Conservation (phyloP, 1,140 invertebrate genomes). For the Aphelenchoides fujianensis region DNA sequence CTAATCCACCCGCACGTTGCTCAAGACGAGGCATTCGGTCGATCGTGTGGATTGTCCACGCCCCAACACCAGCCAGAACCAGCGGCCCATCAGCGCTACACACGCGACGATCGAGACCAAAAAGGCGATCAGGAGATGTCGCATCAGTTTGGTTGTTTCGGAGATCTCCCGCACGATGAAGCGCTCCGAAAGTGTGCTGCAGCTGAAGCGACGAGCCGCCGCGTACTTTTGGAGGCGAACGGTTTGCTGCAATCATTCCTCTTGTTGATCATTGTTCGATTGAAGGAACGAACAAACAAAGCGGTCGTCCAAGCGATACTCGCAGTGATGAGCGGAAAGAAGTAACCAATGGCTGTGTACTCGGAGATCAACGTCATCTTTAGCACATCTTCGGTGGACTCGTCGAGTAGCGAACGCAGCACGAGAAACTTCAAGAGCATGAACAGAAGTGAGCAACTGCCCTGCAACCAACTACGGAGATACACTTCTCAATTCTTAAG, state of each 20-base stretch:
- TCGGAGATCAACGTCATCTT: background rate
- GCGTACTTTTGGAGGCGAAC: background rate
- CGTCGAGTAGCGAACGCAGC: background rate
- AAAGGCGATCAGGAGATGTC: background rate
- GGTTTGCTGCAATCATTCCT: background rate
- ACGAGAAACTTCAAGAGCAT: background rate
- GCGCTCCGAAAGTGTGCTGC: background rate
- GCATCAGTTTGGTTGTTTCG: background rate
- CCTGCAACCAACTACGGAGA: too few species aligned
- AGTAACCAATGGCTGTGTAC: background rate
- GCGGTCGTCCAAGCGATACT: background rate
- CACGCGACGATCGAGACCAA: background rate
- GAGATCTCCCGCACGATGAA: background rate
- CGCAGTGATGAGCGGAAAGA: constrained; percentile 1
- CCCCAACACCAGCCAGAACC: too few species aligned
- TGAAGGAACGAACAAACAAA: background rate
- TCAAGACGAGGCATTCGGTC: too few species aligned
- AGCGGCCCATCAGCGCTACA: background rate
- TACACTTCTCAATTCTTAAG: too few species aligned
- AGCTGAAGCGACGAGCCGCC: background rate
- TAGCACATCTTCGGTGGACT: background rate
- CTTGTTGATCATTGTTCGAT: background rate
- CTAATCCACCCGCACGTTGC: too few species aligned
- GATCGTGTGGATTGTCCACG: too few species aligned
- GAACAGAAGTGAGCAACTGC: background rate